Base-by-base conservation (phyloP, 1,140 invertebrate species). In the Bombus cullumanus region DNA sequence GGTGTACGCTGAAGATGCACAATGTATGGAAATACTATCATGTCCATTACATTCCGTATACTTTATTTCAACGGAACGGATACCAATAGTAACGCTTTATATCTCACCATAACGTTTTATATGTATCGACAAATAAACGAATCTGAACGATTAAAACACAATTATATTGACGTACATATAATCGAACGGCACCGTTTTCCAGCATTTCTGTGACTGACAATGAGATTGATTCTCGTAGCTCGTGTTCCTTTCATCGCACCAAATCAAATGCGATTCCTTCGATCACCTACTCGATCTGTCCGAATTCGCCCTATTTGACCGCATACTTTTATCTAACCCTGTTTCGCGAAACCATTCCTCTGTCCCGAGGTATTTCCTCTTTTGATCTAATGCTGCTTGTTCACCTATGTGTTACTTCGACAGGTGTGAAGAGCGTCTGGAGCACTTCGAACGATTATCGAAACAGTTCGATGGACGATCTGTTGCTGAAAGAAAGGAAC, bases 111-210 rank as follows among this genome's bases (percentile, higher is more conserved):
- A 53, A 22, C 28, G 79, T 73, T 86, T 82, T 81, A 39, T 88
- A 75, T 88, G 78, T 86, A 86, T 31, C 59, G 41, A 78, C n/a
- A 68, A 88, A 88, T 78, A 86, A 88, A 88, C 22, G 43, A 71
- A 64, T 71, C 22, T 75, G 39, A 75, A 85, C 62, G 41, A 80
- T 57, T 10, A 72, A 47, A 47, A 53, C 18, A 8, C 28, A 39
- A 34, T 31, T 78, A 34, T n/a, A 31, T 25, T 25, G 6, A 64
- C 64, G 6, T n/a, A 39, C 10, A 12, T n/a, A 62, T 41, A 18
- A 41, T 28, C 28, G 34, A n/a, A n/a, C 28, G 8, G 62, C 8
- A n/a, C n/a, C 13, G 59, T 78, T 78, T 31, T 39, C 59, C 28
- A 31, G 0, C 5, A 75, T 53, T 57, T 75, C 18, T 37, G 1